Conservation (phyloP, 2,113 vertebrate genomes). For the Chaenogobius annularis region DNA sequence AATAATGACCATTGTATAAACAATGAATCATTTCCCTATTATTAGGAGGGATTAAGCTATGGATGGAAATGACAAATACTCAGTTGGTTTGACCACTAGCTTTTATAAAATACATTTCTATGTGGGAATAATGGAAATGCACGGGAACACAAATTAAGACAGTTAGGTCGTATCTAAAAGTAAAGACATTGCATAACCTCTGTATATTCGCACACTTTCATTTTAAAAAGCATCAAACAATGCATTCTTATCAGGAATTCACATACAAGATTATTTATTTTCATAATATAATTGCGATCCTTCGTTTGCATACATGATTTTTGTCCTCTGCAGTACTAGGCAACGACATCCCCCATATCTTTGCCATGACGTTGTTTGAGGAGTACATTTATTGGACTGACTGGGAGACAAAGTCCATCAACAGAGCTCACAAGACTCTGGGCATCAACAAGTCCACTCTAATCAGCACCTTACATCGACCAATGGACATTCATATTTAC, state of each 20-base stretch:
- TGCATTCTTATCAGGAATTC: no score
- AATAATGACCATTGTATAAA: background rate
- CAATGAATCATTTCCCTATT: conserved; percentile 7
- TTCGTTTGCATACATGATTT: background rate
- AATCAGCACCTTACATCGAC: conserved; percentile 94
- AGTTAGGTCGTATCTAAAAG: conserved; percentile 41
- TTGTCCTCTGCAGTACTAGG: conserved; percentile 80
- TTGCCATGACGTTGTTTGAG: conserved; percentile 95
- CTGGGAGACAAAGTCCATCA: conserved; percentile 99
- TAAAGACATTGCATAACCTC: background rate
- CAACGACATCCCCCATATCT: conserved; percentile 97
- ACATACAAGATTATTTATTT: background rate
- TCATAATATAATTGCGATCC: background rate
- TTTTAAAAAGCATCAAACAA: background rate
- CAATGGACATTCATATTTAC: conserved; percentile 97
- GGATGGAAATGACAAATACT: background rate
- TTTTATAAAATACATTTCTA: conserved; percentile 11
- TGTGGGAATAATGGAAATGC: conserved; percentile 10
- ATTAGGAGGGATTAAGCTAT: background rate
- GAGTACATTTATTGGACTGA: conserved; percentile 98
- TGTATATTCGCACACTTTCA: background rate
- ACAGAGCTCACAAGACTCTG: conserved; percentile 90
- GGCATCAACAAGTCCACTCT: conserved; percentile 89
- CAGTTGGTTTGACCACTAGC: background rate
- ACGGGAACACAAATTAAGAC: conserved; percentile 21